Evolutionary conservation across 2,888 invertebrate species (phyloP).

Genomic region (Aphidoletes aphidimyza): DNA sequence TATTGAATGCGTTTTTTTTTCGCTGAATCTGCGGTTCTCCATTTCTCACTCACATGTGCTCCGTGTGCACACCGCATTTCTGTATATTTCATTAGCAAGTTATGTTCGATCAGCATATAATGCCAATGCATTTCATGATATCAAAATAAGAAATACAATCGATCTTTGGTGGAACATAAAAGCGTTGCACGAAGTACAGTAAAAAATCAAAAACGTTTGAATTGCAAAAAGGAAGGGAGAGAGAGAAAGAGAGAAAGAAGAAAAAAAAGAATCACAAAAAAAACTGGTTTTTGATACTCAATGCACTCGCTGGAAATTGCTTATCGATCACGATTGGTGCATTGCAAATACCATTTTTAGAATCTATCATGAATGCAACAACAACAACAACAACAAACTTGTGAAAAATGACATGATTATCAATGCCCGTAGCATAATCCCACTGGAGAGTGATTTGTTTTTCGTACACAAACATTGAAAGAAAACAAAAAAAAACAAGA

Average conservation of each 20-base stretch:
- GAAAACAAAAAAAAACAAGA: neutral
- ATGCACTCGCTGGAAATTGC: neutral
- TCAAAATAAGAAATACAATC: neutral
- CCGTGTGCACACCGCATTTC: neutral
- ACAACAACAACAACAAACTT: neutral
- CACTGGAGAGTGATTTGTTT: conserved; percentile 5
- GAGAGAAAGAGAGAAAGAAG: neutral
- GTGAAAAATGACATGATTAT: no score
- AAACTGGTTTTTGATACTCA: no score
- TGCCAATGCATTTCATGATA: conserved; percentile 13
- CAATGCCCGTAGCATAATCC: no score
- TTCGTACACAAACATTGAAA: neutral
- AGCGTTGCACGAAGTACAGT: neutral
- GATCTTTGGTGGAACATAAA: neutral
- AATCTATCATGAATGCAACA: neutral
- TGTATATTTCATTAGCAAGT: neutral
- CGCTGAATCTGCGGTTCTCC: neutral
- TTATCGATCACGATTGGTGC: conserved; percentile 2
- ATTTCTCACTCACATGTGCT: neutral
- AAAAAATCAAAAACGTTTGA: neutral
- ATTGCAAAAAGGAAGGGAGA: neutral
- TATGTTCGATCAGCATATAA: neutral
- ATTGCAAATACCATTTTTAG: neutral
- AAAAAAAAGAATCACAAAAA: neutral
- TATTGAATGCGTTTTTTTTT: no score